These are phyloP conservation scores for Pherbina coryleti DNA, from an alignment of 2,888 invertebrate species.

Conservation along the genomic window DNA sequence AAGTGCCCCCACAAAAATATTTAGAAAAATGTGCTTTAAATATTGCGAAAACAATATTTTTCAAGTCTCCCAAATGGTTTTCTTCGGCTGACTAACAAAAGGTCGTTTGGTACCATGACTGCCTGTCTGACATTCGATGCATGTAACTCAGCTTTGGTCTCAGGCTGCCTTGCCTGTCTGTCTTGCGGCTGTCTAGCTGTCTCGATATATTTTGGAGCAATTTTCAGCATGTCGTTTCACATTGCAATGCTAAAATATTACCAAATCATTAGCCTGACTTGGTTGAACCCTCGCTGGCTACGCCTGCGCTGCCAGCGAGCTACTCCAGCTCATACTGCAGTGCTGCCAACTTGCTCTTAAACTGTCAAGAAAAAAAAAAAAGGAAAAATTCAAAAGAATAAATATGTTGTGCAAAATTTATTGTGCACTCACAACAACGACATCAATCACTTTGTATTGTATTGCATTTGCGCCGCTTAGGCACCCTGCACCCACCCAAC, in stretches of 20 bases:
- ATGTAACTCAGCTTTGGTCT: neutral
- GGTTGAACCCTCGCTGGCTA: conserved; percentile 23
- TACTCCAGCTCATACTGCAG: neutral
- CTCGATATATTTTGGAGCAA: conserved; percentile 17
- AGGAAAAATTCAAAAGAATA: no score
- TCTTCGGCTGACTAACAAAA: neutral
- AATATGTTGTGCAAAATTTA: conserved; percentile 1
- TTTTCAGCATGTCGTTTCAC: conserved; percentile 26
- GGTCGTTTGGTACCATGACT: conserved; percentile 3
- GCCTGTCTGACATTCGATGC: neutral
- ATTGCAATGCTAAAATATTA: conserved; percentile 23
- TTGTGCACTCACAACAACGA: neutral
- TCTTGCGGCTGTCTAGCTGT: conserved; percentile 6
- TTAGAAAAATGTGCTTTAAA: neutral
- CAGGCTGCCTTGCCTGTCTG: neutral
- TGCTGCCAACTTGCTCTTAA: conserved; percentile 1
- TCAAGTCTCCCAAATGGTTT: no score
- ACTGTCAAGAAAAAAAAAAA: no score
- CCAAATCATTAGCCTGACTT: conserved; percentile 26
- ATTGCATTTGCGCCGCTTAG: neutral
- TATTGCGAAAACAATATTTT: neutral
- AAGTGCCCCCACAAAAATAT: neutral
- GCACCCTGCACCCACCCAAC: neutral
- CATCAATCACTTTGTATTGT: conserved; percentile 25
- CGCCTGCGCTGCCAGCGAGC: neutral